These are phyloP conservation scores for Protobothrops mucrosquamatus DNA, from an alignment of 2,113 vertebrate genomes.

Conservation along the genomic window DNA sequence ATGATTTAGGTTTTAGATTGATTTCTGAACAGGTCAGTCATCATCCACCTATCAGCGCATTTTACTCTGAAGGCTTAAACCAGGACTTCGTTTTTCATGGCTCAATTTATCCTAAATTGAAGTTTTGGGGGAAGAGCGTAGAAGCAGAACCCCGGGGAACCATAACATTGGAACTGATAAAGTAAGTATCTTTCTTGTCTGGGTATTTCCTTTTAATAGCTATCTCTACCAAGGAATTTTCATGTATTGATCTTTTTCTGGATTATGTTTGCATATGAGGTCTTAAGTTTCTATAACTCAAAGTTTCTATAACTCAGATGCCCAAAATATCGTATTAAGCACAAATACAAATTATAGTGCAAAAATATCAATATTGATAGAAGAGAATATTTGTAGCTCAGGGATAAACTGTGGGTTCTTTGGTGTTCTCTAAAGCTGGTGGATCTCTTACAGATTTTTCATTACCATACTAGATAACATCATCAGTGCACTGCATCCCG, in stretches of 20 bases:
- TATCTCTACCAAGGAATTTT: not conserved
- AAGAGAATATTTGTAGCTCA: too few species aligned
- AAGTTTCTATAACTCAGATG: not conserved
- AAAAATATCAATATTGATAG: not conserved
- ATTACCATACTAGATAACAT: not conserved
- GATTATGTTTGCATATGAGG: not conserved
- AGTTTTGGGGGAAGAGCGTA: slow-evolving; percentile 98
- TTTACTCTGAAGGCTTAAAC: slow-evolving; percentile 87
- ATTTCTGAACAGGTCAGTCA: slow-evolving; percentile 97
- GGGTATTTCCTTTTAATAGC: not conserved
- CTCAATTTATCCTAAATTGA: slow-evolving; percentile 95
- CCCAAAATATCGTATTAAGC: not conserved
- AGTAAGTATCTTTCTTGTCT: slow-evolving; percentile 73
- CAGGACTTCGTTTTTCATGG: slow-evolving; percentile 93
- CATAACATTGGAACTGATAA: slow-evolving; percentile 90
- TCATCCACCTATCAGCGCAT: slow-evolving; percentile 93
- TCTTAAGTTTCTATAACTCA: not conserved
- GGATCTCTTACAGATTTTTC: not conserved
- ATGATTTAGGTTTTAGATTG: slow-evolving; percentile 90
- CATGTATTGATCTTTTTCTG: not conserved
- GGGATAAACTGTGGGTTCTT: too few species aligned
- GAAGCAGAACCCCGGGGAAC: slow-evolving; percentile 95
- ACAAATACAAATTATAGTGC: slow-evolving; percentile 17
- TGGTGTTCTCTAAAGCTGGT: not conserved
- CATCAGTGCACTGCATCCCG: not conserved